phyloP scores from a whole-genome alignment of 2,888 invertebrate genomes.

The Mactromeris polynyma region DNA sequence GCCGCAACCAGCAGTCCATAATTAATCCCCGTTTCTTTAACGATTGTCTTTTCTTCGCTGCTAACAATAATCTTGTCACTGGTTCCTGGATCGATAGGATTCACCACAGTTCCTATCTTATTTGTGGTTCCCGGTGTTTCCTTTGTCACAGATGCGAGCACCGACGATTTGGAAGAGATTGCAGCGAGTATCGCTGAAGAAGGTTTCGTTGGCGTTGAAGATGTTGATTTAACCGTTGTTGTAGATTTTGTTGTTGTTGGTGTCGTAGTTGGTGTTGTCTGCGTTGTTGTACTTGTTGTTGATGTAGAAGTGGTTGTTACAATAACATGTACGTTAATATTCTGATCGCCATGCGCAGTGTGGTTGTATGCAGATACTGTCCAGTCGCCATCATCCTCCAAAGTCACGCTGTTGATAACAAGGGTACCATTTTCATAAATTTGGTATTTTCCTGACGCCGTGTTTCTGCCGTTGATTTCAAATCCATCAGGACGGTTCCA shows the following conservation, averaged over 20 bases:
- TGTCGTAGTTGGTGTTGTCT: constrained; percentile 50
- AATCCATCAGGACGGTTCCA: constrained; percentile 68
- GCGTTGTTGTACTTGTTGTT: constrained; percentile 59
- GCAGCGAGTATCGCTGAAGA: constrained; percentile 12
- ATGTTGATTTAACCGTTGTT: constrained; percentile 31
- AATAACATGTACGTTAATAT: constrained; percentile 55
- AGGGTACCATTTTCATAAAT: constrained; percentile 68
- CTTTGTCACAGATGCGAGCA: neutral
- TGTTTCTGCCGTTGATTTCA: constrained; percentile 51
- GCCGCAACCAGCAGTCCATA: constrained; percentile 63
- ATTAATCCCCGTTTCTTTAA: constrained; percentile 45
- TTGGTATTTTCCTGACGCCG: constrained; percentile 44
- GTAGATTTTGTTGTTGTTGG: constrained; percentile 53
- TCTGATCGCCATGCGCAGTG: constrained; percentile 56
- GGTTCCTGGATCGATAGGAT: neutral
- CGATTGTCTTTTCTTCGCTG: constrained; percentile 24
- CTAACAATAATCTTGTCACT: constrained; percentile 7
- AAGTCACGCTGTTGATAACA: constrained; percentile 52
- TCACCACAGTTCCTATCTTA: neutral
- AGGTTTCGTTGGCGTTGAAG: constrained; percentile 6
- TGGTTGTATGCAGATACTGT: constrained; percentile 59
- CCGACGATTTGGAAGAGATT: neutral
- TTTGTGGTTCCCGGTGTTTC: neutral
- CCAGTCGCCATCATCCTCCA: constrained; percentile 66
- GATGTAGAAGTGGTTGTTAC: constrained; percentile 60